Percentiles rank a stretch among this genome's conserved stretches.
These are phyloP conservation scores for Sitodiplosis mosellana DNA, from an alignment of 1,140 invertebrate genomes.

Conservation along the genomic window DNA sequence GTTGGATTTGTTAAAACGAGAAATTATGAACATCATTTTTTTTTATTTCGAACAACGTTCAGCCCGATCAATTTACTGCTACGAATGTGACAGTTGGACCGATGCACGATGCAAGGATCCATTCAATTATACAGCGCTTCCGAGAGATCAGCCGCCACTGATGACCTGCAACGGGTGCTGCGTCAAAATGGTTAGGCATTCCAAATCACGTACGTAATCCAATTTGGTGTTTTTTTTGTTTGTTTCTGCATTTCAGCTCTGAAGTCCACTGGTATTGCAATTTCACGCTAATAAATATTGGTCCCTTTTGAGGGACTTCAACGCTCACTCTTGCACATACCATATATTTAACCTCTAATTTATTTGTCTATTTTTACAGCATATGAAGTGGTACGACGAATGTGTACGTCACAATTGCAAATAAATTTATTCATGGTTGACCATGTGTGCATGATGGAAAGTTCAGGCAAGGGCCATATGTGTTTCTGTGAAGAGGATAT, in stretches of 20 bases:
- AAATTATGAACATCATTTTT: no score
- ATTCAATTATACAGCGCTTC: conserved; percentile 77
- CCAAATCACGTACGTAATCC: conserved; percentile 60
- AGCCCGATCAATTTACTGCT: conserved; percentile 78
- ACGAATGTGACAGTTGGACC: conserved; percentile 81
- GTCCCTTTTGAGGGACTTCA: not conserved
- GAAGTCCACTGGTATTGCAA: not conserved
- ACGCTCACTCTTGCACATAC: not conserved
- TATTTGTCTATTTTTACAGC: conserved; percentile 34
- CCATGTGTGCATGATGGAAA: conserved; percentile 96
- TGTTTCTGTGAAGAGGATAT: conserved; percentile 95
- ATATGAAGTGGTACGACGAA: conserved; percentile 71
- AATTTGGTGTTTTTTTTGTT: not conserved
- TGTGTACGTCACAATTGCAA: conserved; percentile 79
- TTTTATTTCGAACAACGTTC: conserved; percentile 7
- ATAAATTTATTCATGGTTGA: conserved; percentile 96
- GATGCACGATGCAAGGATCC: conserved; percentile 78
- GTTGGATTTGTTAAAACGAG: no score
- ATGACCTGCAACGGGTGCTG: conserved; percentile 83
- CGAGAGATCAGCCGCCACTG: conserved; percentile 61
- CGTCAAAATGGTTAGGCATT: conserved; percentile 83
- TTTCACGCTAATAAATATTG: not conserved
- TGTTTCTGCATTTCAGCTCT: not conserved
- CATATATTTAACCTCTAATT: not conserved
- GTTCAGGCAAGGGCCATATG: conserved; percentile 90